Evolutionary conservation across 2,888 invertebrate species (phyloP), one percentile per base, ranked within the genome.

Genomic region (Caenorhabditis japonica): DNA sequence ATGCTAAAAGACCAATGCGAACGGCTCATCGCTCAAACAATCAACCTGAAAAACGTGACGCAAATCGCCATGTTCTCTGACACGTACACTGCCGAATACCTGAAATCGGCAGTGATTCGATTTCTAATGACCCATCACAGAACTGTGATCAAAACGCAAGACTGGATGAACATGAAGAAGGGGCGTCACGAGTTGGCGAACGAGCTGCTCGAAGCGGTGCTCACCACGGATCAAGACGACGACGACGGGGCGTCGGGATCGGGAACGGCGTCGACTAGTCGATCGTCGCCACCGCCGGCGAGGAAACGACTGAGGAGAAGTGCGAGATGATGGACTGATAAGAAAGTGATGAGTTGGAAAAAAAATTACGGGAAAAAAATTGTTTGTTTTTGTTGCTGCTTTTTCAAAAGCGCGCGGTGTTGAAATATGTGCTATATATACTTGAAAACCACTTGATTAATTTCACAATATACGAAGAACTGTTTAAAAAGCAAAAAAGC

Each of bases 1-100:
- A 68, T 79, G 19, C 68, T 85, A 51, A 85, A 85, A 51, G 85
- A 85, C 17, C 78, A 81, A 51, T 84, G 85, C 49, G 86, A 86
- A 47, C 66, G 78, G 17, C 53, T 76, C 4, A 75, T 86, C 46
- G 78, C 83, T 0, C 59, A 76, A 12, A 70, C 75, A 7, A 71
- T 84, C 36, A 77, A 34, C 30, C 58, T 64, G 21, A 82, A 81
- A 62, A 83, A 77, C 44, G 75, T 84, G 43, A 78, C 79, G 1
- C 55, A 60, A 17, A 69, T 76, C 17, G 78, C 79, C 7, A 53
- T 80, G 19, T 82, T 84, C 51, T 83, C 84, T 7, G 84, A 84
- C 59, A 80, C 77, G 4, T 82, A 82, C 59, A 72, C 77, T 3
- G 83, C 80, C 1, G 41, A 51, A 7, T 62, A 73, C 13, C 53